Evolutionary conservation across 2,888 invertebrate species (phyloP).

Genomic region (Teleogryllus oceanicus): DNA sequence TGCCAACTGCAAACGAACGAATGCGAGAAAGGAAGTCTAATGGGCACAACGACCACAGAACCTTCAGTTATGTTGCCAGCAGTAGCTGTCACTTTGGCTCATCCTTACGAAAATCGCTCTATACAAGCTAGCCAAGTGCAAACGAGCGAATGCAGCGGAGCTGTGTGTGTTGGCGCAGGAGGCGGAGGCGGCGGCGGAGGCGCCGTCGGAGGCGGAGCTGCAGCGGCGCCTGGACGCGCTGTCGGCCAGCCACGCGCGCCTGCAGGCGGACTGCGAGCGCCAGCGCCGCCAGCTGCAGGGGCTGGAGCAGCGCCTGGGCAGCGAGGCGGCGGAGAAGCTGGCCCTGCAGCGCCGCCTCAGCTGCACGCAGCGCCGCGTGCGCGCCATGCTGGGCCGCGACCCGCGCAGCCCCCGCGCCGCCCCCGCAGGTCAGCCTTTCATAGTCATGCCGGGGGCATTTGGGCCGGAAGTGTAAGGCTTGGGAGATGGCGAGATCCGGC

Average conservation of each 20-base stretch:
- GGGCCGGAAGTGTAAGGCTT: no score
- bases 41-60: no score
- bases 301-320: slow-evolving; percentile 59
- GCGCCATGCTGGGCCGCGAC: slow-evolving; percentile 54
- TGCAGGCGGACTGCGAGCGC: slow-evolving; percentile 54
- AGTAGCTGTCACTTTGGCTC: no score
- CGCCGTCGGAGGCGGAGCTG: slow-evolving; percentile 56
- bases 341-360: slow-evolving; percentile 69
- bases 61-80: no score
- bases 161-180: no score
- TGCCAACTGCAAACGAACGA: no score
- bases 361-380: slow-evolving; percentile 67
- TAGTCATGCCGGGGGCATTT: no score
- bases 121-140: no score
- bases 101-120: no score
- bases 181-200: background rate
- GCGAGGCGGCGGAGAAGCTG: slow-evolving; percentile 69
- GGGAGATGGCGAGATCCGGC: no score
- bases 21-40: no score
- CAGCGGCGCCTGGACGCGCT: slow-evolving; percentile 57
- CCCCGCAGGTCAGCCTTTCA: background rate
- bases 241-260: slow-evolving; percentile 59
- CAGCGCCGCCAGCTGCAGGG: slow-evolving; percentile 42
- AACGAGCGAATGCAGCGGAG: no score
- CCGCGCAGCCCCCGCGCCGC: background rate